Evolutionary conservation across 2,113 vertebrate species (phyloP).

Genomic region (Uria lomvia): DNA sequence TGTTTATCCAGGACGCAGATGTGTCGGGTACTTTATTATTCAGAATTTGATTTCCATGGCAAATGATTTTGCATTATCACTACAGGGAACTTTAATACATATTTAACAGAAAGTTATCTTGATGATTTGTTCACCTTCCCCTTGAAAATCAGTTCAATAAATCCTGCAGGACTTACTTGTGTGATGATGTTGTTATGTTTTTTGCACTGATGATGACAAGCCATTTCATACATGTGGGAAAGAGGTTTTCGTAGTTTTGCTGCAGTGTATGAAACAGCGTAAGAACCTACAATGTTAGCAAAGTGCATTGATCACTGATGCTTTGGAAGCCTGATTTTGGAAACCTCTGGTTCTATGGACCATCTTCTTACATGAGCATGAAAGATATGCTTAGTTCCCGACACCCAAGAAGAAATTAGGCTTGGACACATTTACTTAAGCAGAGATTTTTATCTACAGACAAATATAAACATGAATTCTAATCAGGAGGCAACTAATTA

Average conservation of each 20-base stretch:
- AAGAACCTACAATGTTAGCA: not conserved
- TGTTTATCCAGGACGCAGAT: constrained; percentile 3
- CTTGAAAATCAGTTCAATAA: not conserved
- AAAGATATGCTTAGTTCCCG: not conserved
- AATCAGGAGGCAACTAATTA: not conserved
- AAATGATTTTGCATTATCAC: not conserved
- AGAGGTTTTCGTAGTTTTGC: not conserved
- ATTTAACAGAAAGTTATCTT: not conserved
- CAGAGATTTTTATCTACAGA: not conserved
- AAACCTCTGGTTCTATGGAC: not conserved
- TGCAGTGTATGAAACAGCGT: not conserved
- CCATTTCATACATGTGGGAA: not conserved
- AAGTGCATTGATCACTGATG: not conserved
- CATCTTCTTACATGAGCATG: not conserved
- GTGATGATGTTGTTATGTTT: not conserved
- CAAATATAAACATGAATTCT: not conserved
- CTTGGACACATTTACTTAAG: not conserved
- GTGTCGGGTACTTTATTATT: constrained; percentile 4
- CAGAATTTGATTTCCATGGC: not conserved
- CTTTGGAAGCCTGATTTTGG: not conserved
- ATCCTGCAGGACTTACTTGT: not conserved
- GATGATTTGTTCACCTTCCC: not conserved
- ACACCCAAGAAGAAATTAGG: not conserved
- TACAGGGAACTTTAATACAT: not conserved
- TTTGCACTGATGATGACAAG: not conserved